Evolutionary conservation across 2,888 invertebrate genomes (phyloP), one percentile per base, ranked within the genome.

Genomic region (Macaria notata): DNA sequence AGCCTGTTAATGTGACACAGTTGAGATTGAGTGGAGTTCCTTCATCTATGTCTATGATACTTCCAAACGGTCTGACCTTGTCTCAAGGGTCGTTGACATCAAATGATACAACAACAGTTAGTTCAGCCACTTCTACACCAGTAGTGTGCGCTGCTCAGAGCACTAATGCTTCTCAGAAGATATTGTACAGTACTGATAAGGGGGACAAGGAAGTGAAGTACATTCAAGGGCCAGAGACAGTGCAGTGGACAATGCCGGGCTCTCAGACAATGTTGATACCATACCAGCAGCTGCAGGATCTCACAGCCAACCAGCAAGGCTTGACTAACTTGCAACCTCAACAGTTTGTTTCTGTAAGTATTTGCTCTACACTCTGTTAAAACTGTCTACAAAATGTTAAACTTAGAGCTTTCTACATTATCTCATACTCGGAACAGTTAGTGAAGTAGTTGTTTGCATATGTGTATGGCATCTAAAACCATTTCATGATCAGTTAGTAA

Each of bases 231-330:
- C 71, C 81, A 9, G 91, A 91, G 36, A 83, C 83, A 0, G 81
- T 91, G 64, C 91, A 91, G 62, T 90, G 90, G 91, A 77, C 87
- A 0, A 75, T 91, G 56, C 91, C 91, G 0, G 89, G 89, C 0
- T 86, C 89, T 0, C 91, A 91, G 64, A 91, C 91, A 6, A 91
- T 91, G 91, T 65, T 90, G 56, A 90, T 91, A 59, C 91, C 91
- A 3, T 91, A 91, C 59, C 91, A 91, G 64, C 90, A 90, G 60
- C 66, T 91, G 3, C 91, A 91, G 62, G 91, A 91, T 43, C 72
- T 90, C 31, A 72, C 87, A 1, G 72, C 82, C 3, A 80, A 77
- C 62, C 90, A 88, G 61, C 70, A 82, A 38, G 87, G 85, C 5
- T 61, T 90, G 53, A 64, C 83, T 8, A 88, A 87, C 63, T 66